phyloP scores from a whole-genome alignment of 2,888 invertebrate genomes.

The Portevinia maculata region DNA sequence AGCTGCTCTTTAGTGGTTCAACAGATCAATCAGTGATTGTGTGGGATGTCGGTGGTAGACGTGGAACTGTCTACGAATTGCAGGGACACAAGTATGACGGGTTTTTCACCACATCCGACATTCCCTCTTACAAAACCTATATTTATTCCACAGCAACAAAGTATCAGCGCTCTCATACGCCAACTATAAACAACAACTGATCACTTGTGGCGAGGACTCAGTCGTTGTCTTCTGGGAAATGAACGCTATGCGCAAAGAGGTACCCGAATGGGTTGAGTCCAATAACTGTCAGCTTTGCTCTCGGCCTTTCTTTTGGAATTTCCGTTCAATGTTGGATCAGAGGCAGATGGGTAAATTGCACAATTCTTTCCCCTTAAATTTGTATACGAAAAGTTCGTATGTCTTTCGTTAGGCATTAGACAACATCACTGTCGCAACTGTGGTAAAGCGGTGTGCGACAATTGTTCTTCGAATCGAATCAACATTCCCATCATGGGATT shows the following conservation, averaged over 20 bases:
- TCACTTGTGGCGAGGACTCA: conserved; percentile 96
- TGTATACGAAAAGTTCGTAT: not conserved
- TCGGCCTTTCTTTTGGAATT: conserved; percentile 99
- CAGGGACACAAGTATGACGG: conserved; percentile 91
- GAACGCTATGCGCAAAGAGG: conserved; percentile 93
- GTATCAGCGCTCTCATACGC: conserved; percentile 95
- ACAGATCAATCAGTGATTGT: conserved; percentile 97
- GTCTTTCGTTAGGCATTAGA: conserved; percentile 84
- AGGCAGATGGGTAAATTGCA: conserved; percentile 87
- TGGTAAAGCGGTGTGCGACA: conserved; percentile 97
- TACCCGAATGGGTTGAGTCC: conserved; percentile 97
- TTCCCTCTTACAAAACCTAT: conserved; percentile 76
- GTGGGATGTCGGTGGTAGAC: conserved; percentile 99
- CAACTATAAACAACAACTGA: conserved; percentile 89
- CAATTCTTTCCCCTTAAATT: not conserved
- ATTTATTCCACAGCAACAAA: conserved; percentile 87
- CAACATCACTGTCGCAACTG: conserved; percentile 97
- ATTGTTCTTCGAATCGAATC: conserved; percentile 93
- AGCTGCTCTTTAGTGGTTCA: conserved; percentile 97
- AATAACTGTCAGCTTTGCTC: conserved; percentile 97
- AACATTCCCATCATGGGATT: conserved; percentile 98
- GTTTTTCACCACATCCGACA: not conserved
- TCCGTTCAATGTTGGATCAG: conserved; percentile 99
- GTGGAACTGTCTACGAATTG: conserved; percentile 98
- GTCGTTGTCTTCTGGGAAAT: conserved; percentile 98